A percentile compares a stretch with the other conserved stretches of the same genome.
Evolutionary conservation across 1,140 invertebrate species (phyloP).

Genomic region (Steinernema khuongi): DNA sequence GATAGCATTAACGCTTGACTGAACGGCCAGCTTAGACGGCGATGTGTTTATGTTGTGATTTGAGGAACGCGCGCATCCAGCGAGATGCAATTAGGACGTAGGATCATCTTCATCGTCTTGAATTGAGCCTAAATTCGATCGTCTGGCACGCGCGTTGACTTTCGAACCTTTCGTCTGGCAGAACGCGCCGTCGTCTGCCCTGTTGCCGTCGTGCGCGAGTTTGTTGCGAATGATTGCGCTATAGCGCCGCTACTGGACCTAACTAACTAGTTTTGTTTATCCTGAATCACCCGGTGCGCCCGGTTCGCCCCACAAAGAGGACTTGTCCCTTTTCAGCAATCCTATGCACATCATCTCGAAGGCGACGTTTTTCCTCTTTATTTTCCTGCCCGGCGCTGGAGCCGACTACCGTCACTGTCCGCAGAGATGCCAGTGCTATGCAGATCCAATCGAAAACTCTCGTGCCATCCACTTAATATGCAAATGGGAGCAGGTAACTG

Average conservation of each 20-base stretch:
- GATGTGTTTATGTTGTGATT: not conserved
- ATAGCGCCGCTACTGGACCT: not conserved
- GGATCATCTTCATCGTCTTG: not conserved
- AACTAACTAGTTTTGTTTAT: conserved; percentile 11
- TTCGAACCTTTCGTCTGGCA: not conserved
- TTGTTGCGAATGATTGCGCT: not conserved
- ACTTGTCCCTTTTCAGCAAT: not conserved
- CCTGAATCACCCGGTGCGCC: not conserved
- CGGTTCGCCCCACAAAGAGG: not conserved
- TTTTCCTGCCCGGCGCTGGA: not conserved
- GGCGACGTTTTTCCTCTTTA: not conserved
- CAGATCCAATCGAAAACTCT: conserved; percentile 21
- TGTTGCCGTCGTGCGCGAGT: not conserved
- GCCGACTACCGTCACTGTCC: conserved; percentile 22
- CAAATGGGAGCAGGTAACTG: conserved; percentile 39
- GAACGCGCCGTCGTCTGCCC: not conserved
- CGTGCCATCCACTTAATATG: conserved; percentile 34
- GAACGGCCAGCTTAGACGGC: not conserved
- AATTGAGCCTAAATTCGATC: not conserved
- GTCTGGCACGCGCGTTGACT: not conserved
- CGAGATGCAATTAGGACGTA: not conserved
- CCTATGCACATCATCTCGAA: conserved; percentile 1
- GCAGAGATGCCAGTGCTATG: conserved; percentile 33
- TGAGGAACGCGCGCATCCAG: not conserved
- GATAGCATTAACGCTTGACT: not conserved